Evolutionary conservation across 2,113 vertebrate genomes (phyloP).

Genomic region (Macaca nemestrina): DNA sequence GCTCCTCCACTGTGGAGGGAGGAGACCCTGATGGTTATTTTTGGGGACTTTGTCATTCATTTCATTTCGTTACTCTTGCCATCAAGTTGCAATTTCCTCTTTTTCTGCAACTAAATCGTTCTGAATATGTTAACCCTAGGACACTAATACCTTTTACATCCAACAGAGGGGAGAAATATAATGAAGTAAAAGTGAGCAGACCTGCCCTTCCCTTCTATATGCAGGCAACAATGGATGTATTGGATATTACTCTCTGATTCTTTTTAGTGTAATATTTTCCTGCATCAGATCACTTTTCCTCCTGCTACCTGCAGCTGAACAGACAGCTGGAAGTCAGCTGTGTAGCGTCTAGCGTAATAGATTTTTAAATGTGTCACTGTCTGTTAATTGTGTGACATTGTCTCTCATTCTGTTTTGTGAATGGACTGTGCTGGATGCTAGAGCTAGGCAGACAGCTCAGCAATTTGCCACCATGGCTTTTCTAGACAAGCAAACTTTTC

Average conservation of each 20-base stretch:
- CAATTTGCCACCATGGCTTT: not conserved
- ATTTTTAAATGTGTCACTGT: slow-evolving; percentile 54
- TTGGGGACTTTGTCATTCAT: not conserved
- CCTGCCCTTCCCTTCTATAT: not conserved
- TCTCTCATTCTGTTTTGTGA: slow-evolving; percentile 16
- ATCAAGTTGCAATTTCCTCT: not conserved
- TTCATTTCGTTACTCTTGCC: not conserved
- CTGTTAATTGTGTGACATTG: not conserved
- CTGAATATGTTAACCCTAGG: not conserved
- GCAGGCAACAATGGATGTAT: slow-evolving; percentile 40
- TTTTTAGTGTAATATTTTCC: slow-evolving; percentile 51
- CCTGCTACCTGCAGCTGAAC: slow-evolving; percentile 32
- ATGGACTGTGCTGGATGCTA: not conserved
- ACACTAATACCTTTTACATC: not conserved
- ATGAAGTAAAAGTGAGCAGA: not conserved
- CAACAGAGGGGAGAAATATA: not conserved
- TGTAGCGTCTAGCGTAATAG: slow-evolving; percentile 32
- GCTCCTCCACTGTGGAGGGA: not conserved
- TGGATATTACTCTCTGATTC: slow-evolving; percentile 20
- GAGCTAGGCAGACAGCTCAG: slow-evolving; percentile 57
- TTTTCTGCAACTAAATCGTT: not conserved
- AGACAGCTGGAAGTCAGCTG: slow-evolving; percentile 73
- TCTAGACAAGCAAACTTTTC: not conserved
- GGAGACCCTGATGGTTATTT: not conserved
- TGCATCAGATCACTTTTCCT: slow-evolving; percentile 49